phyloP scores from a whole-genome alignment of 1,140 invertebrate species.

The Drosophila burlai region DNA sequence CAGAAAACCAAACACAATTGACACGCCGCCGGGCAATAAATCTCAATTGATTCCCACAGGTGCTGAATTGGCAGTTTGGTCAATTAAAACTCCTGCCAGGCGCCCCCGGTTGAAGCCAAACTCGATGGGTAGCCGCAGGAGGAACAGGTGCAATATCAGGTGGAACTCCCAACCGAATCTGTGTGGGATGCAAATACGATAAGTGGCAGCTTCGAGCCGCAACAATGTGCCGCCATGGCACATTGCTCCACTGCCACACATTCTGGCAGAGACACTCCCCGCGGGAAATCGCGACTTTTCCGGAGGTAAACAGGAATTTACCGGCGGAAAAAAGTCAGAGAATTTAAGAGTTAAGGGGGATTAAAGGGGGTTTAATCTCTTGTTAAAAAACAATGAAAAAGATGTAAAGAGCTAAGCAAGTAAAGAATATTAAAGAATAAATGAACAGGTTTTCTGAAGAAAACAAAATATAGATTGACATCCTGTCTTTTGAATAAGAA shows the following conservation, averaged over 20 bases:
- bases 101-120: conserved; percentile 13
- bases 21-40: conserved; percentile 70
- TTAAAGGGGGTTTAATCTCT: background rate
- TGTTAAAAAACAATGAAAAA: background rate
- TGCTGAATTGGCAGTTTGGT: conserved; percentile 55
- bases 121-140: background rate
- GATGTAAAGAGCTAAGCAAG: background rate
- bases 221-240: conserved; percentile 28
- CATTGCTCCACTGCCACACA: conserved; percentile 13
- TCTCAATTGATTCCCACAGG: conserved; percentile 79
- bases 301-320: background rate
- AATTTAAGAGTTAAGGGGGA: no score
- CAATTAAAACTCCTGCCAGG: conserved; percentile 67
- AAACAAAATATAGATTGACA: background rate
- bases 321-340: background rate
- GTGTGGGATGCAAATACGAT: conserved; percentile 40
- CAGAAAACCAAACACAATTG: conserved; percentile 44
- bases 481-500: background rate
- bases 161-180: conserved; percentile 7
- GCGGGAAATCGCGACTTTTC: conserved; percentile 1
- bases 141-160: conserved; percentile 1
- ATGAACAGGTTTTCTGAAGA: background rate
- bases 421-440: background rate
- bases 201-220: conserved; percentile 44
- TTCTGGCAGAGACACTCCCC: background rate